Conservation (phyloP, 2,888 invertebrate genomes). For the Zaprionus obscuricornis region DNA sequence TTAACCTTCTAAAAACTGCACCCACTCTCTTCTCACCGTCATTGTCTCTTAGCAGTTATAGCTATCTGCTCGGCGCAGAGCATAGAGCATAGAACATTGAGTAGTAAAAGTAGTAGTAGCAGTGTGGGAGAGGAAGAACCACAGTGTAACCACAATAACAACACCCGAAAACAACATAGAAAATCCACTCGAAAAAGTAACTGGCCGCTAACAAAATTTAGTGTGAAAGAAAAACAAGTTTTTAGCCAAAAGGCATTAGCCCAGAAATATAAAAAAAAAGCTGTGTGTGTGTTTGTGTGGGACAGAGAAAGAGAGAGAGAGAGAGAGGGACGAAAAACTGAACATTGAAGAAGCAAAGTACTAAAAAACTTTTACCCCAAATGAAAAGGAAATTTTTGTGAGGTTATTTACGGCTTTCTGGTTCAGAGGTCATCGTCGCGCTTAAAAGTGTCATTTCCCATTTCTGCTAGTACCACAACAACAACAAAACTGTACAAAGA, state of each 20-base stretch:
- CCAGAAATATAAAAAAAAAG: constrained; percentile 56
- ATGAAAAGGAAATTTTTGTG: constrained; percentile 62
- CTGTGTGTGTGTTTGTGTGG: not conserved
- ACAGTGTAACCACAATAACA: constrained; percentile 59
- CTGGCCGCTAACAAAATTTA: constrained; percentile 75
- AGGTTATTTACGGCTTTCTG: constrained; percentile 82
- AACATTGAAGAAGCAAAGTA: too few species aligned
- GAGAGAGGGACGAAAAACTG: too few species aligned
- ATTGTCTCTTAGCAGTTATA: constrained; percentile 1
- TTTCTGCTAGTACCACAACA: constrained; percentile 39
- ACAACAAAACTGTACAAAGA: too few species aligned
- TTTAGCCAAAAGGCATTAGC: constrained; percentile 65
- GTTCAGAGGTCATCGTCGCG: constrained; percentile 80
- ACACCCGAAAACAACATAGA: constrained; percentile 70
- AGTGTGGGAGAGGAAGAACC: not conserved
- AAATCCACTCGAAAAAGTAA: constrained; percentile 63
- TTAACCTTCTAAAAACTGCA: constrained; percentile 52
- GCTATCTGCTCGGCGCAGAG: constrained; percentile 36
- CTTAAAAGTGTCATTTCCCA: constrained; percentile 79
- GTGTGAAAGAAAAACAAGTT: constrained; percentile 71
- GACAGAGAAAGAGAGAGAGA: too few species aligned
- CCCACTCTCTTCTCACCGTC: not conserved
- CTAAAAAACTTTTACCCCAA: constrained; percentile 42
- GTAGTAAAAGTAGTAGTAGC: not conserved
- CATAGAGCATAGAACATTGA: not conserved